Evolutionary conservation across 1,140 invertebrate genomes (phyloP).

Genomic region (Eupristina koningsbergeri): DNA sequence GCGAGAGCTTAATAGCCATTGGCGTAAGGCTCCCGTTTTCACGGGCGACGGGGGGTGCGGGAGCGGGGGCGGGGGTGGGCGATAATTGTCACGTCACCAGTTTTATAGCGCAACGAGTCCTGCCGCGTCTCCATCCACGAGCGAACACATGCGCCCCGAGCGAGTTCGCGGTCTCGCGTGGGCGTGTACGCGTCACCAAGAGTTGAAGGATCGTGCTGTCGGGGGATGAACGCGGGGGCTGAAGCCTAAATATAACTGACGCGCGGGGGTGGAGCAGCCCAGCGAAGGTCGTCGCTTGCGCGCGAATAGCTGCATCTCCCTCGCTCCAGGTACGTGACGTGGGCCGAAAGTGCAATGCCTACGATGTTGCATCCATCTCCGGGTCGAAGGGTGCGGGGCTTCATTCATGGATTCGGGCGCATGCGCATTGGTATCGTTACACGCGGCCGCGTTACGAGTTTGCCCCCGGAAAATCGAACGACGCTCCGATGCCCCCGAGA

Average conservation of each 20-base stretch:
- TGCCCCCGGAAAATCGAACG: not conserved
- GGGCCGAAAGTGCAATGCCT: not conserved
- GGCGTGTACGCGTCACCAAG: too few species aligned
- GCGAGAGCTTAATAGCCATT: not conserved
- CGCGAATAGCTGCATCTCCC: not conserved
- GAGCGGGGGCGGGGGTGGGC: too few species aligned
- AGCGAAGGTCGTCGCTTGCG: constrained; percentile 23
- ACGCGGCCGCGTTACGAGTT: too few species aligned
- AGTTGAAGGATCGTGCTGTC: too few species aligned
- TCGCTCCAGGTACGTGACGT: not conserved
- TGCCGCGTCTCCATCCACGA: not conserved
- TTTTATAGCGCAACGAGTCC: not conserved
- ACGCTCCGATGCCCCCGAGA: too few species aligned
- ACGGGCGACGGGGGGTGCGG: too few species aligned
- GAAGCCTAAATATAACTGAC: constrained; percentile 29
- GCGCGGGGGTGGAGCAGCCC: not conserved
- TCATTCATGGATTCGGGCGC: constrained; percentile 59
- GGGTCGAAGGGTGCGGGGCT: not conserved
- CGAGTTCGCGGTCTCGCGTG: not conserved
- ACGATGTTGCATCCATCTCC: not conserved
- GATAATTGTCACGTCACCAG: not conserved
- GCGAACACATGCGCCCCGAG: too few species aligned
- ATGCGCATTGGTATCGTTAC: constrained; percentile 44
- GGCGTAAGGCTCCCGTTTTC: constrained; percentile 35
- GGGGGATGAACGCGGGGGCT: too few species aligned